Percentiles rank a stretch among this genome's conserved stretches.
phyloP scores from a whole-genome alignment of 2,113 vertebrate genomes.

The Pao palembangensis region DNA sequence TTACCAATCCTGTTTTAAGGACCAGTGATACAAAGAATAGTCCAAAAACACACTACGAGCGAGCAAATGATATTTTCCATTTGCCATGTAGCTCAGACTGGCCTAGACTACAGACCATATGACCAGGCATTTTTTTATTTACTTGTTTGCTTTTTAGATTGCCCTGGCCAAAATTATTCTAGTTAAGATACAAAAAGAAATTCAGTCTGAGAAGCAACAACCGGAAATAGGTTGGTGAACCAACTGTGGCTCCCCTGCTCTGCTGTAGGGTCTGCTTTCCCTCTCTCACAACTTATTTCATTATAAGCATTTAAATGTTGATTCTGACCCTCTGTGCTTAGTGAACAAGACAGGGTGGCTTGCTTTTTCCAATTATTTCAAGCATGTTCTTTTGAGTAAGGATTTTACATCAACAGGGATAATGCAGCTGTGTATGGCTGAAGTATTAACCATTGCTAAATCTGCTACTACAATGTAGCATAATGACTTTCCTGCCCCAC shows the following conservation, averaged over 20 bases:
- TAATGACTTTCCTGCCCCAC: slow-evolving; percentile 15
- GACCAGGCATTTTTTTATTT: too few relatives aligned
- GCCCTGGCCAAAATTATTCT: too few relatives aligned
- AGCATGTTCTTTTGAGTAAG: slow-evolving; percentile 19
- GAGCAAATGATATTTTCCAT: too few relatives aligned
- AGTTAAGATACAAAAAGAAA: too few relatives aligned
- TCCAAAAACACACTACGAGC: too few relatives aligned
- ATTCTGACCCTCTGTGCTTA: not conserved
- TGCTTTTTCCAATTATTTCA: not conserved
- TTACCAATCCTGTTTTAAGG: too few relatives aligned
- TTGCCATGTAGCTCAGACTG: too few relatives aligned
- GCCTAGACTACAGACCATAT: too few relatives aligned
- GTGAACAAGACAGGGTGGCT: slow-evolving; percentile 6
- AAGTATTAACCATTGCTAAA: not conserved
- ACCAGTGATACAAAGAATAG: too few relatives aligned
- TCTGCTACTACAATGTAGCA: slow-evolving; percentile 14
- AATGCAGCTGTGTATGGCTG: slow-evolving; percentile 6
- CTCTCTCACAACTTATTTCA: not conserved
- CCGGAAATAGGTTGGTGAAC: slow-evolving; percentile 15
- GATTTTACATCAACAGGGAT: slow-evolving; percentile 27
- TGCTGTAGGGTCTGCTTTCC: not conserved
- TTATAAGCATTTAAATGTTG: slow-evolving; percentile 3
- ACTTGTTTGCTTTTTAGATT: too few relatives aligned
- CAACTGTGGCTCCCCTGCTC: not conserved
- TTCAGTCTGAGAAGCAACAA: too few relatives aligned